Conservation (phyloP, 2,888 invertebrate genomes). For the Agonopterix heracliana region DNA sequence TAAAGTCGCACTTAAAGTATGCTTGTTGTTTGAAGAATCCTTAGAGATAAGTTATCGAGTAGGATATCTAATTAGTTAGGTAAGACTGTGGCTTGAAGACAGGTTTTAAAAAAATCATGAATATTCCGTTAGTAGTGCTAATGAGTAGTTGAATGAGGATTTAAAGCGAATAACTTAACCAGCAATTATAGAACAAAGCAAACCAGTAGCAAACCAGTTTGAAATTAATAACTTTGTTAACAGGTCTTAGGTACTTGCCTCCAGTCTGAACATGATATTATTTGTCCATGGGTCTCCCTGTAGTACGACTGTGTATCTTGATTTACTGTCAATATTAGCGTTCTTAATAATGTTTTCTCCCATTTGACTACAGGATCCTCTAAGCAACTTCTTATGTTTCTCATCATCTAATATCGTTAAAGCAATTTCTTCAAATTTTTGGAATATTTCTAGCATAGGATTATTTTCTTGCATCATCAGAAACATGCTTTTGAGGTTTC, state of each 20-base stretch:
- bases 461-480: background rate
- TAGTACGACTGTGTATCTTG: constrained; percentile 18
- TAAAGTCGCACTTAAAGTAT: no score
- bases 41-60: no score
- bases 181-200: no score
- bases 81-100: no score
- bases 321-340: constrained; percentile 6
- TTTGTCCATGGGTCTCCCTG: constrained; percentile 29
- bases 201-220: no score
- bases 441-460: constrained; percentile 1
- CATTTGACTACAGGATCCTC: background rate
- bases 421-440: constrained; percentile 3
- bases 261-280: constrained; percentile 21
- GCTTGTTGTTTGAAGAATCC: no score
- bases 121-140: no score
- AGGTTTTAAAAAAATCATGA: no score
- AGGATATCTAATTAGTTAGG: no score
- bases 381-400: background rate
- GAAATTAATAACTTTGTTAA: no score
- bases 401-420: background rate
- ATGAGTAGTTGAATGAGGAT: no score
- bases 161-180: no score
- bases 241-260: constrained; percentile 12
- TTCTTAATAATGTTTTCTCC: background rate
- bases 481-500: constrained; percentile 15